phyloP scores from a whole-genome alignment of 53 echinoderm and acorn worm species.

The Paelopatides confundens region DNA sequence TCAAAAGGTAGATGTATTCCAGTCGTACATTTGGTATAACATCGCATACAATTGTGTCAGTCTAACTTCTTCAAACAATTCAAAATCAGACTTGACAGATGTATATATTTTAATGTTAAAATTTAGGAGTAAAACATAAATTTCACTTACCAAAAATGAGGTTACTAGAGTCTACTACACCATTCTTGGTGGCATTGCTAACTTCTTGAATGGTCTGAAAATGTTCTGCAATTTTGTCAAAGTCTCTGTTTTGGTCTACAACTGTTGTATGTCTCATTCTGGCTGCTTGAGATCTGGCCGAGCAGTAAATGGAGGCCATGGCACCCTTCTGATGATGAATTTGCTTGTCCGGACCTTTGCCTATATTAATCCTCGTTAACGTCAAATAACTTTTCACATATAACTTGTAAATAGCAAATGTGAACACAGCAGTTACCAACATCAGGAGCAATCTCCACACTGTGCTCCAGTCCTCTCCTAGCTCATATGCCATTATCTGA shows the following conservation, averaged over 20 bases:
- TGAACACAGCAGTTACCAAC: background rate
- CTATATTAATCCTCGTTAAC: background rate
- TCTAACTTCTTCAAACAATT: too few species aligned
- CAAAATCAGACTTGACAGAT: too few species aligned
- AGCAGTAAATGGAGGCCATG: conserved; percentile 18
- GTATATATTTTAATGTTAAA: too few species aligned
- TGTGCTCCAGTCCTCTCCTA: background rate
- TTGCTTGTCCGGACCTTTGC: background rate
- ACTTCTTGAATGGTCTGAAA: conserved; percentile 88
- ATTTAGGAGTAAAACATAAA: too few species aligned
- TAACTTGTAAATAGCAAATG: background rate
- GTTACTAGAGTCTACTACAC: conserved; percentile 91
- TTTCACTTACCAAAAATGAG: conserved; percentile 86
- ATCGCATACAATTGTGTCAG: too few species aligned
- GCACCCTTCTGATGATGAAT: background rate
- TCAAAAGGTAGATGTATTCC: too few species aligned
- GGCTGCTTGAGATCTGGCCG: conserved; percentile 25
- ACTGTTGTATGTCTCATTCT: conserved; percentile 27
- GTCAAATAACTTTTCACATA: background rate
- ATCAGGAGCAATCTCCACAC: background rate
- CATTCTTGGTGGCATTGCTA: conserved; percentile 75
- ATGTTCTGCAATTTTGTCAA: conserved; percentile 75
- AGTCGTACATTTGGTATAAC: too few species aligned
- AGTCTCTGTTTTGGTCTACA: conserved; percentile 33
- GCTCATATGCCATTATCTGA: background rate